Percentiles rank a stretch among this genome's conserved stretches.
Evolutionary conservation across 2,797 vertebrate genomes (phyloP).

Genomic region (Myotis findleyi): DNA sequence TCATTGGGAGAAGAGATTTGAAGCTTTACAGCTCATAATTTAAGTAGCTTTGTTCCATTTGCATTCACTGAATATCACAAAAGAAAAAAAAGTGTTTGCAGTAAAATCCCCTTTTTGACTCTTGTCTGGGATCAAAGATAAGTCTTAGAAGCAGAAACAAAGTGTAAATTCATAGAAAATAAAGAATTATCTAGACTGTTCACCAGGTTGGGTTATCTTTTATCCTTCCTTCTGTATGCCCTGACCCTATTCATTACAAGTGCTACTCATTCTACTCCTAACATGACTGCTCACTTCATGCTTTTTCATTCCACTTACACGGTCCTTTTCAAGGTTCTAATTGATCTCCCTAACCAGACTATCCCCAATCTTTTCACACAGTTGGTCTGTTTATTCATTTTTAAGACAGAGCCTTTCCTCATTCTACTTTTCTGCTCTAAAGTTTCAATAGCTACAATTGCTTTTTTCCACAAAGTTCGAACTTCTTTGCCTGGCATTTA

Average conservation of each 20-base stretch:
- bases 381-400: background rate
- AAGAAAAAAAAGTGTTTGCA: background rate
- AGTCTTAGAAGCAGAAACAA: slow-evolving; percentile 65
- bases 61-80: slow-evolving; percentile 48
- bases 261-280: background rate
- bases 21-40: slow-evolving; percentile 33
- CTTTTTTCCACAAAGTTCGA: background rate
- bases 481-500: background rate
- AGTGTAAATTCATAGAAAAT: slow-evolving; percentile 54
- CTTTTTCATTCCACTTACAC: background rate
- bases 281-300: background rate
- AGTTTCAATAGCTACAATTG: background rate
- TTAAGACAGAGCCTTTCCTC: background rate
- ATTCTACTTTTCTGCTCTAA: background rate
- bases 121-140: slow-evolving; percentile 67
- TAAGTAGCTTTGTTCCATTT: slow-evolving; percentile 50
- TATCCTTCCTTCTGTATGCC: background rate
- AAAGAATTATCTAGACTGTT: slow-evolving; percentile 35
- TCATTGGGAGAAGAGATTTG: slow-evolving; percentile 54
- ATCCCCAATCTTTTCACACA: background rate
- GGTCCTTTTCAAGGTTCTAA: background rate
- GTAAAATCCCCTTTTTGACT: slow-evolving; percentile 59
- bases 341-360: background rate
- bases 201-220: background rate
- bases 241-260: background rate